Evolutionary conservation across 2,113 vertebrate genomes (phyloP), one percentile per base, ranked within the genome.

Genomic region (Trematomus loennbergii): DNA sequence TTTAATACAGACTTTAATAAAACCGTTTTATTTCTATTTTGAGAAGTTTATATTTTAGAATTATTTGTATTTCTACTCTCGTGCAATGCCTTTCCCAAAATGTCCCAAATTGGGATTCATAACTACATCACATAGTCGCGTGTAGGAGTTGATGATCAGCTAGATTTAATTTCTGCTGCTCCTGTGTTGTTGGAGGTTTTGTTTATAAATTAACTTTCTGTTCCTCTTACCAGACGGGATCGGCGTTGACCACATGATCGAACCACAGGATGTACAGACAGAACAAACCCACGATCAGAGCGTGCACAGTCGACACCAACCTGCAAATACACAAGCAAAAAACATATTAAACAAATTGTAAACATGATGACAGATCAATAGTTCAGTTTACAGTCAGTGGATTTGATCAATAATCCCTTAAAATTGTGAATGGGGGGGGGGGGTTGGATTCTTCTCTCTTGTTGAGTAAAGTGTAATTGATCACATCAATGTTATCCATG

Each of bases 251-350:
- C 0, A 63, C 93, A 1, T 95, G 95, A 18, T 95, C 95, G 8
- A 91, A 96, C 86, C 93, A 95, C 83, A 96, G 91, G 91, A 96
- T 95, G 87, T 95, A 96, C 54, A 95, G 90, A 83, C 96, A 95
- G 85, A 96, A 94, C 70, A 94, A 81, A 0, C 96, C 95, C 10
- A 96, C 94, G 3, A 96, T 84, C 63, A 96, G 66, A 1, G 95
- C 96, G 36, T 96, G 95, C 36, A 96, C 86, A 0, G 94, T 95
- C 12, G 95, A 96, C 71, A 95, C 95, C 62, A 94, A 85, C 88
- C 95, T 95, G 81, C 1, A 18, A 46, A 70, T 4, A 17, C 9
- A 87, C 25, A 89, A 36, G 81, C 11, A 82, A 12, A 86, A 5
- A 61, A 11, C 36, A 36, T 6, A 36, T 36, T 36, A 13, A 2